These are phyloP conservation scores for Bradypodion ventrale DNA, from an alignment of 2,797 vertebrate species.

Conservation along the genomic window DNA sequence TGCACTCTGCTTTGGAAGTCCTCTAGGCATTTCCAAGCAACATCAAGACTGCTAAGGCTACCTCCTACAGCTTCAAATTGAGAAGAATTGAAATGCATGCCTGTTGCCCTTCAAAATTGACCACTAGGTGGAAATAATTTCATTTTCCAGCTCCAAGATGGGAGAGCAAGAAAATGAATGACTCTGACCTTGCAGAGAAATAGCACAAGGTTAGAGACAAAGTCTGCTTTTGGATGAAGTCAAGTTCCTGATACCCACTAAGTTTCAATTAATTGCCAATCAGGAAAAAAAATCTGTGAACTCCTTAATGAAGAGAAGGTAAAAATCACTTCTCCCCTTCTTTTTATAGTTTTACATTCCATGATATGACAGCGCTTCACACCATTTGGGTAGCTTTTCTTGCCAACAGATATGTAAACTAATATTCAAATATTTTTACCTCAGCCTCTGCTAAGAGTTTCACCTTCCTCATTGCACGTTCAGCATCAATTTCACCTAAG, in stretches of 20 bases:
- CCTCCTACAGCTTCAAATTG: not conserved
- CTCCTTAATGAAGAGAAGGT: not conserved
- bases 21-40: not conserved
- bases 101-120: no score
- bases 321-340: not conserved
- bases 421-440: conserved; percentile 65
- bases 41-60: not conserved
- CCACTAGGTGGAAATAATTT: no score
- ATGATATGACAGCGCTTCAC: not conserved
- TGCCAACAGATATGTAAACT: not conserved
- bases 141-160: no score
- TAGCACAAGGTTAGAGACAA: not conserved
- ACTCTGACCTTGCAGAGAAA: not conserved
- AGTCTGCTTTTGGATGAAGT: not conserved
- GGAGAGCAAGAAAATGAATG: no score
- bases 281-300: not conserved
- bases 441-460: conserved; percentile 79
- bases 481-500: conserved; percentile 73
- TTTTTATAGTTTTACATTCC: not conserved
- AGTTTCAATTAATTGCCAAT: not conserved
- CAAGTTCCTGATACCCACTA: not conserved
- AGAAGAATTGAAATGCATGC: not conserved
- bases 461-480: conserved; percentile 76
- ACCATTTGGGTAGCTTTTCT: not conserved
- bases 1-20: not conserved